Evolutionary conservation across 2,113 vertebrate species (phyloP).

Genomic region (Odobenus rosmarus): DNA sequence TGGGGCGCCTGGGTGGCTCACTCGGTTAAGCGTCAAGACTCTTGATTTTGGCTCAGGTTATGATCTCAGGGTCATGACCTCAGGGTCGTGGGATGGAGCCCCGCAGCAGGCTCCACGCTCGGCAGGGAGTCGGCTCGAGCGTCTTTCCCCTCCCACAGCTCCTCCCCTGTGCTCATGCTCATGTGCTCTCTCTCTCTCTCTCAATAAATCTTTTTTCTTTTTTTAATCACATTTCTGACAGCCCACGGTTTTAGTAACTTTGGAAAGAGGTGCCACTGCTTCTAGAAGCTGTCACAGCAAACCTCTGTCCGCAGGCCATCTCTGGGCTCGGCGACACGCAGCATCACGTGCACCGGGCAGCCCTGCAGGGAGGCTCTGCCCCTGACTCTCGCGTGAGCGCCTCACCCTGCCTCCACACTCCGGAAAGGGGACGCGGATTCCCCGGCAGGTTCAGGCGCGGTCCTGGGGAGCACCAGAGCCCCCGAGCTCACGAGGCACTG

Average conservation of each 20-base stretch:
- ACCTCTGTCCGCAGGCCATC: not conserved
- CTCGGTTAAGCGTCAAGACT: not conserved
- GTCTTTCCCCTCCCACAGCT: too few species aligned
- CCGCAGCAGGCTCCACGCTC: too few species aligned
- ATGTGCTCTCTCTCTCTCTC: too few species aligned
- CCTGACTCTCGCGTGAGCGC: not conserved
- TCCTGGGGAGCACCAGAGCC: too few species aligned
- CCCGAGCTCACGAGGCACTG: too few species aligned
- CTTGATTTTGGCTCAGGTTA: not conserved
- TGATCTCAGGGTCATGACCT: too few species aligned
- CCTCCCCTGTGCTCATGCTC: not conserved
- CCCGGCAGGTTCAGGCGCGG: fast-evolving
- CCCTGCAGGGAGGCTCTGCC: not conserved
- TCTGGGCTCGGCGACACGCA: not conserved
- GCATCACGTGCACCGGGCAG: not conserved
- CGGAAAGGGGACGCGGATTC: not conserved
- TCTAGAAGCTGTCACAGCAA: not conserved
- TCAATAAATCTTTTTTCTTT: not conserved
- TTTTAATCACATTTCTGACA: not conserved
- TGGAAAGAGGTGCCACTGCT: slow-evolving; percentile 10
- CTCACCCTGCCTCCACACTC: not conserved
- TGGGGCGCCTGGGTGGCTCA: not conserved
- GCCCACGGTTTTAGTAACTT: not conserved
- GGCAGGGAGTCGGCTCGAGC: too few species aligned
- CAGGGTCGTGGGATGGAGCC: too few species aligned